Conservation (phyloP, 2,888 invertebrate species). For the Rhyacophila evoluta region DNA sequence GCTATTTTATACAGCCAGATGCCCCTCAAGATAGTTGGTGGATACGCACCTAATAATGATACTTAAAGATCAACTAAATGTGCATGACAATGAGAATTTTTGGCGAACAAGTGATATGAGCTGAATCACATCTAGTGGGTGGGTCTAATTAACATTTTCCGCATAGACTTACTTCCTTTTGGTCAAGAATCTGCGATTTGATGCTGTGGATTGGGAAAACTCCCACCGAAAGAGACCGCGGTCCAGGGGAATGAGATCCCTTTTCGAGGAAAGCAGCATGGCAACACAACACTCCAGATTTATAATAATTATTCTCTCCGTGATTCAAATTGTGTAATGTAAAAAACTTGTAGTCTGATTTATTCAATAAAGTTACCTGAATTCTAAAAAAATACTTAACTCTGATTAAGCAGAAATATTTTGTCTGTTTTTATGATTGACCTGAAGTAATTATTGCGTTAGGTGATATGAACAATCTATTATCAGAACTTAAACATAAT, state of each 20-base stretch:
- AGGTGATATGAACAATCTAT: no score
- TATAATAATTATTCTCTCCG: no score
- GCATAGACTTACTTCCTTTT: slow-evolving; percentile 86
- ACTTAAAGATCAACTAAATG: background rate
- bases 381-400: no score
- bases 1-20: no score
- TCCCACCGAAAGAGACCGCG: slow-evolving; percentile 91
- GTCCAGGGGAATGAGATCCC: slow-evolving; percentile 94
- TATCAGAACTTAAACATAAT: no score
- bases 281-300: slow-evolving; percentile 34
- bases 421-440: no score
- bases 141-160: slow-evolving; percentile 20
- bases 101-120: slow-evolving; percentile 25
- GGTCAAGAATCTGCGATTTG: slow-evolving; percentile 88
- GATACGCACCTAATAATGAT: background rate
- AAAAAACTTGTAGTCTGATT: no score
- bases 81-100: background rate
- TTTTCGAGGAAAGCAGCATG: slow-evolving; percentile 64
- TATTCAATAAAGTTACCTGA: no score
- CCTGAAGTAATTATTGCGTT: no score
- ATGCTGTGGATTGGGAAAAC: slow-evolving; percentile 90
- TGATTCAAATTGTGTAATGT: no score
- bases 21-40: no score
- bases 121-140: slow-evolving; percentile 11
- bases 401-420: no score